Evolutionary conservation across 2,797 vertebrate genomes (phyloP).

Genomic region (Ptychadena robeensis): DNA sequence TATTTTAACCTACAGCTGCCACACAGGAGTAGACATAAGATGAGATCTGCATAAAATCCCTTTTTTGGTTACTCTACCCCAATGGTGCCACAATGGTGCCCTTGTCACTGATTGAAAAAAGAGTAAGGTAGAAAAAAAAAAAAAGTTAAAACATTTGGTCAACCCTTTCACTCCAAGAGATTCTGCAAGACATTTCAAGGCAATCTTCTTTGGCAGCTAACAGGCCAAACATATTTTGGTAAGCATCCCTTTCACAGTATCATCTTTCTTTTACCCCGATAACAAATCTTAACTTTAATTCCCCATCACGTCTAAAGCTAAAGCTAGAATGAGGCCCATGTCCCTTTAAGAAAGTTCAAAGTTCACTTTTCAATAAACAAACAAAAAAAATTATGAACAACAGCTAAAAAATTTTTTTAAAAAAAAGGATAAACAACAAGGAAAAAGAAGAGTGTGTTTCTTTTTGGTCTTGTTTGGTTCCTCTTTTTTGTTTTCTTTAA

Average conservation of each 20-base stretch:
- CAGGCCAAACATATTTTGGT: conserved; percentile 40
- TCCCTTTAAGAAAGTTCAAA: conserved; percentile 66
- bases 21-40: too few species aligned
- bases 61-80: background rate
- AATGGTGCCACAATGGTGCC: background rate
- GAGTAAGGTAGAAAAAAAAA: background rate
- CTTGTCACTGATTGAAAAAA: background rate
- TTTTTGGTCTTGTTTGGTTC: conserved; percentile 65
- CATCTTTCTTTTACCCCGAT: conserved; percentile 53
- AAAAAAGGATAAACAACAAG: conserved; percentile 61
- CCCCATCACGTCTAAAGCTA: conserved; percentile 67
- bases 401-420: conserved; percentile 6
- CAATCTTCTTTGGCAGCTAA: conserved; percentile 39
- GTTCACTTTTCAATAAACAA: conserved; percentile 52
- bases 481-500: conserved; percentile 62
- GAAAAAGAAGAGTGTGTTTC: conserved; percentile 63
- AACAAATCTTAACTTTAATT: conserved; percentile 36
- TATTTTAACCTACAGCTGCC: background rate
- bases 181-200: conserved; percentile 21
- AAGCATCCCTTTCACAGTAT: conserved; percentile 55
- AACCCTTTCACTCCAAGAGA: conserved; percentile 33
- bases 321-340: conserved; percentile 63
- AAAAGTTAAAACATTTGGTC: background rate
- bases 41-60: background rate
- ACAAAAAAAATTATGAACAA: conserved; percentile 62